Conservation (phyloP, 2,888 invertebrate species). For the Eupithecia inturbata region DNA sequence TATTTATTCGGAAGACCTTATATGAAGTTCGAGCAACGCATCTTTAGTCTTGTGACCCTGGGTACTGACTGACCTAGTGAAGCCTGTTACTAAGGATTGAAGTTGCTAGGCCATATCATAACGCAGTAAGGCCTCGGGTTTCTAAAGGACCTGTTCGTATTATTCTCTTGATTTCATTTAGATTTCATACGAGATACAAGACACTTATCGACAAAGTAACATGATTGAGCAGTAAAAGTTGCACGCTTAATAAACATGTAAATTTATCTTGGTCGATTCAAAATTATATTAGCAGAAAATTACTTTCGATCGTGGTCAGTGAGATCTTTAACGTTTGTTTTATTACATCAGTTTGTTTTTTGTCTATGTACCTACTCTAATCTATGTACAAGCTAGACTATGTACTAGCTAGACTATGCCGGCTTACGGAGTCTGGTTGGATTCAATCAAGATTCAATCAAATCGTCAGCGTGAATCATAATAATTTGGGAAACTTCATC, state of each 20-base stretch:
- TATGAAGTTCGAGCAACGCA: not conserved
- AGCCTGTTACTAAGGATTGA: not conserved
- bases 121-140: slow-evolving; percentile 18
- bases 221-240: slow-evolving; percentile 33
- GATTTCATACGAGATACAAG: slow-evolving; percentile 49
- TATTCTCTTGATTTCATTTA: slow-evolving; percentile 59
- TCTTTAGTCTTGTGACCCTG: not conserved
- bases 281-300: slow-evolving; percentile 17
- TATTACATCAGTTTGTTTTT: slow-evolving; percentile 7
- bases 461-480: not conserved
- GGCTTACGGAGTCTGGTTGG: not conserved
- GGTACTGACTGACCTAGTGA: slow-evolving; percentile 4
- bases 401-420: too few relatives aligned
- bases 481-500: not conserved
- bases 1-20: not conserved
- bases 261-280: slow-evolving; percentile 24
- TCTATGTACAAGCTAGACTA: too few relatives aligned
- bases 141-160: slow-evolving; percentile 48
- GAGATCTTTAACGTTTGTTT: slow-evolving; percentile 19
- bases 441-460: too few relatives aligned
- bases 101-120: slow-evolving; percentile 1
- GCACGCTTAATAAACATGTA: slow-evolving; percentile 20
- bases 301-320: slow-evolving; percentile 22
- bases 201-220: slow-evolving; percentile 40
- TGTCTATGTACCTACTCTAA: too few relatives aligned